Conservation (phyloP, 2,113 vertebrate species). For the Scomber scombrus region DNA sequence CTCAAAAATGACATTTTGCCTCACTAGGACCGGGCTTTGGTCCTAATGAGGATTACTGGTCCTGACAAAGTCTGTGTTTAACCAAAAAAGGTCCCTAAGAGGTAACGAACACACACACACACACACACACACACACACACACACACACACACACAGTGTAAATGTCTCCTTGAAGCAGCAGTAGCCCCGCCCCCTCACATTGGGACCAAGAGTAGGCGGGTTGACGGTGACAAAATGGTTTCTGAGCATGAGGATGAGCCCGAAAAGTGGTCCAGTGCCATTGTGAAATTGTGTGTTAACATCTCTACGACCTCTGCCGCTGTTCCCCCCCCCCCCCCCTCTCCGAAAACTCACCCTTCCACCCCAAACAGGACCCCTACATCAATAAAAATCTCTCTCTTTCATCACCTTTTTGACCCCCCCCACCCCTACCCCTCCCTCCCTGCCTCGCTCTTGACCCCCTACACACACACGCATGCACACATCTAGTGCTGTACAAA, state of each 20-base stretch:
- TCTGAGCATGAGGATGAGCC: slow-evolving; percentile 59
- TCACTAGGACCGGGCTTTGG: no score
- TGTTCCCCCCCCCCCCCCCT: background rate
- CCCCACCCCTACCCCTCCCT: slow-evolving; percentile 12
- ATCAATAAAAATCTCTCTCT: slow-evolving; percentile 33
- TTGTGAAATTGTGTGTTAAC: slow-evolving; percentile 78
- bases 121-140: background rate
- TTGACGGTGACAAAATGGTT: slow-evolving; percentile 56
- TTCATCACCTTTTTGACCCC: slow-evolving; percentile 22
- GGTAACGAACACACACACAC: background rate
- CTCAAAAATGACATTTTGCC: no score
- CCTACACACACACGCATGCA: slow-evolving; percentile 72
- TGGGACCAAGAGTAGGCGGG: slow-evolving; percentile 5
- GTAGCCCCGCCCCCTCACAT: slow-evolving; percentile 46
- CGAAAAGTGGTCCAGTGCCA: slow-evolving; percentile 75
- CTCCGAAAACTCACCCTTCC: background rate
- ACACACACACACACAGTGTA: slow-evolving; percentile 21
- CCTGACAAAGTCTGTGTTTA: no score
- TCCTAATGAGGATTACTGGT: no score
- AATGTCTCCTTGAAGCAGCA: slow-evolving; percentile 63
- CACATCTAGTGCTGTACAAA: slow-evolving; percentile 82
- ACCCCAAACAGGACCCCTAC: slow-evolving; percentile 7
- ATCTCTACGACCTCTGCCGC: slow-evolving; percentile 54
- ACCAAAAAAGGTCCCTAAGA: no score
- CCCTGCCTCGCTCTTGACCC: slow-evolving; percentile 25